Conservation (phyloP, 2,113 vertebrate species). For the Amblyopsis rosae region DNA sequence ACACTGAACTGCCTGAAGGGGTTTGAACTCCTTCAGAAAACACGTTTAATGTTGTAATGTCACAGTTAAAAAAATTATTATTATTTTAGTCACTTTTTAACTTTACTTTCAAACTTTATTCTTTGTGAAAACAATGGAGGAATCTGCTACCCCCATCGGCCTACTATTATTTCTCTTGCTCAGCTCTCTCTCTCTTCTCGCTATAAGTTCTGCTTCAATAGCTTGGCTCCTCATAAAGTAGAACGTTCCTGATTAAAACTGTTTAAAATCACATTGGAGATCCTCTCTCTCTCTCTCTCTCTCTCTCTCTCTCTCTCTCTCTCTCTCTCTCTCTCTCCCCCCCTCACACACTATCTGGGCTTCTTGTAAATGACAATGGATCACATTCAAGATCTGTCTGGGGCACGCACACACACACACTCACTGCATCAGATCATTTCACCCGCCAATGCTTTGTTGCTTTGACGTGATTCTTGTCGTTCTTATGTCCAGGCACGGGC, state of each 20-base stretch:
- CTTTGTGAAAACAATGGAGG: too few species aligned
- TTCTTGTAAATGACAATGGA: neutral
- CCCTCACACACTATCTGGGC: neutral
- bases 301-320: neutral
- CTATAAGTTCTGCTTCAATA: slow-evolving; percentile 20
- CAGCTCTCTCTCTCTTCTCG: neutral
- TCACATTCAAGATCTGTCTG: slow-evolving; percentile 1
- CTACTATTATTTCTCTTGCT: neutral
- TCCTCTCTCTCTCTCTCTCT: neutral
- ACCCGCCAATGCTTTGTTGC: too few species aligned
- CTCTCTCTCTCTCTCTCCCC: neutral
- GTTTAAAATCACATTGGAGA: slow-evolving; percentile 38
- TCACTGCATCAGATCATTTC: neutral
- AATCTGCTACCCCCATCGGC: too few species aligned
- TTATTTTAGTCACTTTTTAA: too few species aligned
- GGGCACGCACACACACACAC: neutral
- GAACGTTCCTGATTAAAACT: slow-evolving; percentile 63
- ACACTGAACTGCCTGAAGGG: too few species aligned
- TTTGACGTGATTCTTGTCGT: too few species aligned
- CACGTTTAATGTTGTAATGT: too few species aligned
- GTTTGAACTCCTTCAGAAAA: too few species aligned
- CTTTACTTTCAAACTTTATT: too few species aligned
- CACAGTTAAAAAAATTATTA: too few species aligned
- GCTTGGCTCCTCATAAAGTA: slow-evolving; percentile 21
- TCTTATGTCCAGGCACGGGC: too few species aligned